Base-by-base conservation (phyloP, 2,888 invertebrate genomes). In the Dendrolimus houi region DNA sequence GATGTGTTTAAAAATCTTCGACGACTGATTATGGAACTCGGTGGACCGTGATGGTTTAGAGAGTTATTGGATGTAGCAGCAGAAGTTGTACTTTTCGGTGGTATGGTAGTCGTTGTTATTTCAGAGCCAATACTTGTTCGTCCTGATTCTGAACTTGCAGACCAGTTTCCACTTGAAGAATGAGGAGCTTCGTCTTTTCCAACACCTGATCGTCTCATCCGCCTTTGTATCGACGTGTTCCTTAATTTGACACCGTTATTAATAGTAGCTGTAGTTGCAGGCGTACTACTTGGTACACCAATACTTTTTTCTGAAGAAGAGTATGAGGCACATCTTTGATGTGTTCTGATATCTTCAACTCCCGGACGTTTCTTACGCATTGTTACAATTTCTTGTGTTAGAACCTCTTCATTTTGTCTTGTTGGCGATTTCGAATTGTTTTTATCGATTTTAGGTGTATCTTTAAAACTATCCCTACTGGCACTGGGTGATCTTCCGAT, bases 121-220 rank as follows among this genome's bases (percentile, higher is more conserved):
- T 96, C 96, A 55, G 96, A 96, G 62, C 95, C 96, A 60, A 96
- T 95, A 57, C 96, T 96, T 7, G 96, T 95, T 61, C 96, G 91
- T 17, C 96, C 96, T 57, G 96, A 96, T 80, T 96, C 96, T 0
- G 97, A 97, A 75, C 97, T 97, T 1, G 96, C 97, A 66, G 97
- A 97, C 98, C 98, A 98, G 84, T 98, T 98, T 52, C 98, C 98
- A 71, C 96, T 96, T 12, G 97, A 97, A 1, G 97, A 97, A 83
- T 97, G 96, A 52, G 95, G 95, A 47, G 47, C 47, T 73, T 96
- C 96, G 63, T 97, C 96, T 79, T 94, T 95, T 54, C 90, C 92
- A 54, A 91, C 84, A 14, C 93, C 94, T 52, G 93, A 93, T 62
- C 95, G 91, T 60, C 95, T 90, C 71, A 94, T 92, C 64, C 95